Base-by-base conservation (phyloP, 2,797 vertebrate genomes). In the Helarctos malayanus region DNA sequence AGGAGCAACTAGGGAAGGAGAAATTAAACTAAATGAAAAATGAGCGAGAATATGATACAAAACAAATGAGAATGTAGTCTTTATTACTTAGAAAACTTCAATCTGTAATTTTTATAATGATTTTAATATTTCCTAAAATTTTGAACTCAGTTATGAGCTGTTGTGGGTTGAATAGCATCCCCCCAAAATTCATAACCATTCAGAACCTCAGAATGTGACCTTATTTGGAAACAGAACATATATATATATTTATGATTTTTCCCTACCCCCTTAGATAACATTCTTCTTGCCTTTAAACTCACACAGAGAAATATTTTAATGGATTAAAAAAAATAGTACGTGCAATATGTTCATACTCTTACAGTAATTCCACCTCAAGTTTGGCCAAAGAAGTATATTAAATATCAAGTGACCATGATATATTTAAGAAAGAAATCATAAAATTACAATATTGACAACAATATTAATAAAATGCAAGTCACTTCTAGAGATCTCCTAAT, bases 21-120 rank as follows among this genome's bases (percentile, higher is more conserved):
- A 79, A 91, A 69, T 85, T 90, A 81, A 93, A 78, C 9, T 47
- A 87, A 81, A 82, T 18, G 7, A 61, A 92, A 94, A 80, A 81
- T 47, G 23, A 84, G 7, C 47, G 82, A 78, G 7, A 7, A 57
- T 73, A 0, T 89, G 35, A 94, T 47, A 86, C 7, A 81, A 90
- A 91, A 84, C 59, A 86, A 81, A 79, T 18, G 54, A 91, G 1
- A 65, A 91, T 32, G 82, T 49, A 54, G 71, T 59, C 25, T 54
- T 76, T 59, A 49, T 78, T 84, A 83, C 59, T 80, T 93, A 85
- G n/a, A 71, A 96, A 92, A 76, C 2, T 14, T 27, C 71, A 8
- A 68, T 65, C 25, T 93, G 14, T 80, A 57, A 56, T 88, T 91
- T 81, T 79, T 21, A 54, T 19, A 91, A 65, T 35, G 90, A 76